Conservation (phyloP, 1,140 invertebrate species). For the Metaphire vulgaris region DNA sequence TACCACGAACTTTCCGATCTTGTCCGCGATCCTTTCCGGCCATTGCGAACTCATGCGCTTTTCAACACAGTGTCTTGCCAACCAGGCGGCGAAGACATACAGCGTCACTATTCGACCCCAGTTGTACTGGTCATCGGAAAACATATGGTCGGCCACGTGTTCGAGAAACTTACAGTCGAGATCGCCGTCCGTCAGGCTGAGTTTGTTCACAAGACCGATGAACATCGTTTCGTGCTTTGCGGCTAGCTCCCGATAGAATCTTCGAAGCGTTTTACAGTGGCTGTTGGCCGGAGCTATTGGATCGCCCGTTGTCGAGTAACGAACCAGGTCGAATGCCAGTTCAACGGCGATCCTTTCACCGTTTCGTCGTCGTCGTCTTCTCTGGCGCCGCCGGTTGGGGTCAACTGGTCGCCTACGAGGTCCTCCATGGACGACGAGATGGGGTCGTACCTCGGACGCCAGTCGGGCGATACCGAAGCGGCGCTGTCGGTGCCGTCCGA, state of each 20-base stretch:
- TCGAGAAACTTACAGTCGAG: constrained; percentile 50
- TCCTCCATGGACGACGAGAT: too few species aligned
- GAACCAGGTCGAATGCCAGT: not conserved
- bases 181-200: constrained; percentile 53
- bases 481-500: too few species aligned
- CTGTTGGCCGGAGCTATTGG: not conserved
- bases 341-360: not conserved
- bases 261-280: constrained; percentile 39
- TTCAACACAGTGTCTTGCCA: constrained; percentile 54
- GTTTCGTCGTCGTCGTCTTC: too few species aligned
- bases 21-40: constrained; percentile 30
- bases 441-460: too few species aligned
- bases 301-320: not conserved
- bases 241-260: constrained; percentile 45
- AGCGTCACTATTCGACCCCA: constrained; percentile 61
- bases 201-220: constrained; percentile 58
- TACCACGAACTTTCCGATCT: not conserved
- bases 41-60: constrained; percentile 48
- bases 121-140: constrained; percentile 55
- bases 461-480: too few species aligned
- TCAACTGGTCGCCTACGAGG: too few species aligned
- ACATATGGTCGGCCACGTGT: constrained; percentile 59
- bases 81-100: constrained; percentile 59
- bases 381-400: too few species aligned
- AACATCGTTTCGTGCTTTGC: constrained; percentile 59